These are phyloP conservation scores for Ptyas mucosa DNA, from an alignment of 2,113 vertebrate species.

Conservation along the genomic window DNA sequence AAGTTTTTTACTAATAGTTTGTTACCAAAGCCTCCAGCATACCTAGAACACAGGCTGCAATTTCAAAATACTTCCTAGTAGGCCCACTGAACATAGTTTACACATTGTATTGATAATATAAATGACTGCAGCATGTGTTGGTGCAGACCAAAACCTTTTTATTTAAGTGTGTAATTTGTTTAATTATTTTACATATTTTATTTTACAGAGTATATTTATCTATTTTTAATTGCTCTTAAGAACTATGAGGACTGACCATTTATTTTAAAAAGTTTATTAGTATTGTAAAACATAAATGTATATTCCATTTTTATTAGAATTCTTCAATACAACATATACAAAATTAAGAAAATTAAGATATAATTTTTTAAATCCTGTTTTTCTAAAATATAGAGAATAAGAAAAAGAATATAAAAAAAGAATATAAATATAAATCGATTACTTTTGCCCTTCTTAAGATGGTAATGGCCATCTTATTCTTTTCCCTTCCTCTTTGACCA, in stretches of 20 bases:
- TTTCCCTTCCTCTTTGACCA: not conserved
- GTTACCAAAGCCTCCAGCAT: not conserved
- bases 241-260: not conserved
- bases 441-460: not conserved
- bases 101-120: not conserved
- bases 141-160: not conserved
- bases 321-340: not conserved
- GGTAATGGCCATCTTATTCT: not conserved
- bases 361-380: not conserved
- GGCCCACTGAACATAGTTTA: not conserved
- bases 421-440: not conserved
- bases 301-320: not conserved
- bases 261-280: not conserved
- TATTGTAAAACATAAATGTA: not conserved
- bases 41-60: not conserved
- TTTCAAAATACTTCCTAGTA: not conserved
- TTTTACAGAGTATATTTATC: not conserved
- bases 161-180: not conserved
- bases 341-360: not conserved
- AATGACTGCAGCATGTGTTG: not conserved
- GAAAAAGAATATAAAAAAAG: not conserved
- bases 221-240: not conserved
- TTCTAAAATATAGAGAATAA: not conserved
- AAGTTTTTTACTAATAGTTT: not conserved
- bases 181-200: not conserved